phyloP scores from a whole-genome alignment of 2,113 vertebrate genomes.

The Petrocephalus microphthalmus region DNA sequence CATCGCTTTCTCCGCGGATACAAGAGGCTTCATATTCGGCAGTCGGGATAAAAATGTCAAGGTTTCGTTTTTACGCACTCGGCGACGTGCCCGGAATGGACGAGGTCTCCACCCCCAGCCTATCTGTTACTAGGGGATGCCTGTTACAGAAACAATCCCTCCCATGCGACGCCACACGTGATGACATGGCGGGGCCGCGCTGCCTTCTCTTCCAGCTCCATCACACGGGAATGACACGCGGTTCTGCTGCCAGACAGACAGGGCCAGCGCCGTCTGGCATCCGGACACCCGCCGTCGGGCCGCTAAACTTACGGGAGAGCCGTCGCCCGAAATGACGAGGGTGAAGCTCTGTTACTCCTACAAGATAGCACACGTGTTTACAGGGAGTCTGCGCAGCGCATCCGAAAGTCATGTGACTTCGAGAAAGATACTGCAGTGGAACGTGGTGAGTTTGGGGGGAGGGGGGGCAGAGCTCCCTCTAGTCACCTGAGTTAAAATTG shows the following conservation, averaged over 20 bases:
- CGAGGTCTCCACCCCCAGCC: background rate
- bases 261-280: background rate
- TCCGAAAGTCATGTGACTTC: background rate
- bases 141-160: background rate
- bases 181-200: background rate
- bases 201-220: background rate
- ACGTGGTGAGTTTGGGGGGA: background rate
- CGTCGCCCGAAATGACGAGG: background rate
- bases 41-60: background rate
- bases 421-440: background rate
- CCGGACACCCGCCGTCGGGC: background rate
- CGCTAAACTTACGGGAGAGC: background rate
- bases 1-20: background rate
- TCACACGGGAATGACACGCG: background rate
- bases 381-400: background rate
- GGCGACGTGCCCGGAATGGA: too few species aligned
- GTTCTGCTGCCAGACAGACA: constrained; percentile 10
- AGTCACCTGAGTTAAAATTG: background rate
- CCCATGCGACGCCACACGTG: background rate
- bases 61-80: background rate
- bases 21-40: background rate
- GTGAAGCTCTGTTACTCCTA: background rate
- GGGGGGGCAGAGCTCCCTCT: background rate
- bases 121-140: background rate
- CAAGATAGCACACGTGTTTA: background rate